Base-by-base conservation (phyloP, 2,797 vertebrate genomes). In the Pagetopsis macropterus region DNA sequence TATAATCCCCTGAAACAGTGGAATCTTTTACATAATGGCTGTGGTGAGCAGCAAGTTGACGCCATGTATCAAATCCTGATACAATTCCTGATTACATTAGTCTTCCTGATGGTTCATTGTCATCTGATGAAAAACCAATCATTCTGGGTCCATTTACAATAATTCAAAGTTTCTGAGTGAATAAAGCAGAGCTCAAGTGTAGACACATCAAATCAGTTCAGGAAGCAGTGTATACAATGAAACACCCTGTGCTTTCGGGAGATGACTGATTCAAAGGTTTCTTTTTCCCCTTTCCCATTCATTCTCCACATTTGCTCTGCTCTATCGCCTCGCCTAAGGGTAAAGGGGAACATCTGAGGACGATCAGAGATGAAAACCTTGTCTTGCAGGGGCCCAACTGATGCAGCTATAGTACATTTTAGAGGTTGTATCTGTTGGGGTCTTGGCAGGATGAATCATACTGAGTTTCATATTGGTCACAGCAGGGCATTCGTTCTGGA, bases 381-480 rank as follows among this genome's bases (percentile, higher is more conserved):
- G 17, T 75, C 65, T 64, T 44, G 41, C 61, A 56, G 76, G 63
- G 67, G 65, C 74, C 78, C 64, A n/a, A 69, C 65, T 67, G 62
- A 78, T 81, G 68, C 83, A 63, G 63, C 72, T 60, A 55, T 63
- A 84, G 74, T 66, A 70, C 73, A 82, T 65, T 49, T 58, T 64
- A 73, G 64, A 77, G 52, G 76, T 85, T 63, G 75, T 87, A 78
- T 84, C 77, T 80, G 70, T 76, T 76, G 82, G 70, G 74, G 67
- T 74, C 87, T 72, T 72, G 78, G 74, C 81, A 85, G 79, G 75
- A 86, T 89, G 90, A 90, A 74, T 88, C 90, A 87, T 58, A 52
- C 76, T 68, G 69, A 61, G 83, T 89, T 85, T 89, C 88, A 87
- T 88, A 86, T 88, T 89, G 81, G 83, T 90, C 87, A 87, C 88